phyloP scores from a whole-genome alignment of 2,797 vertebrate genomes.

The Neosilurus hyrtlii region DNA sequence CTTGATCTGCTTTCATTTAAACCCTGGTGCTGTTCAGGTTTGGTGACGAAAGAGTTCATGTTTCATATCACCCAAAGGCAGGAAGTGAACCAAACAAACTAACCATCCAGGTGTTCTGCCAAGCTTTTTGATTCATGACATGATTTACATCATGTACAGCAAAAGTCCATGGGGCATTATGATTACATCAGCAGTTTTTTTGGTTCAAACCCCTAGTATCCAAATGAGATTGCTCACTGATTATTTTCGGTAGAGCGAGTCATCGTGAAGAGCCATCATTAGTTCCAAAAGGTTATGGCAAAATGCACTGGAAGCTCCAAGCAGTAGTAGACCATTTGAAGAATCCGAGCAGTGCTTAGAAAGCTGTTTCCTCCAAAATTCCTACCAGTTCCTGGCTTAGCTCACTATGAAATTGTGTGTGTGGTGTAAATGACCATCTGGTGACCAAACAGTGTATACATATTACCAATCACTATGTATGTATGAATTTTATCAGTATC shows the following conservation, averaged over 20 bases:
- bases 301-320: background rate
- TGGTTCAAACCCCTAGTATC: background rate
- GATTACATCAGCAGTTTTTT: background rate
- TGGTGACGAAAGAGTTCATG: background rate
- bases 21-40: background rate
- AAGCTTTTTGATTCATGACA: background rate
- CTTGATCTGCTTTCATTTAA: background rate
- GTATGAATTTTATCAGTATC: background rate
- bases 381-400: background rate
- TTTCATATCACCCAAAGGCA: background rate
- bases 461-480: background rate
- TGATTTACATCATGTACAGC: too few species aligned
- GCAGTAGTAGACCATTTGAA: constrained; percentile 25
- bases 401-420: constrained; percentile 31
- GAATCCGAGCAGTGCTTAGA: constrained; percentile 47
- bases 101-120: background rate
- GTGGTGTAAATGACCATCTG: constrained; percentile 16
- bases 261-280: too few species aligned
- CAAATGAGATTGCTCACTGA: background rate
- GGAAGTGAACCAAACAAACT: background rate
- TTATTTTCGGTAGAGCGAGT: background rate
- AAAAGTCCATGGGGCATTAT: background rate
- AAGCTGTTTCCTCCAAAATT: constrained; percentile 37
- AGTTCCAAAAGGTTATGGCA: background rate
- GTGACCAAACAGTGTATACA: constrained; percentile 5